Evolutionary conservation across 2,797 vertebrate species (phyloP).

Genomic region (Podargus strigoides): DNA sequence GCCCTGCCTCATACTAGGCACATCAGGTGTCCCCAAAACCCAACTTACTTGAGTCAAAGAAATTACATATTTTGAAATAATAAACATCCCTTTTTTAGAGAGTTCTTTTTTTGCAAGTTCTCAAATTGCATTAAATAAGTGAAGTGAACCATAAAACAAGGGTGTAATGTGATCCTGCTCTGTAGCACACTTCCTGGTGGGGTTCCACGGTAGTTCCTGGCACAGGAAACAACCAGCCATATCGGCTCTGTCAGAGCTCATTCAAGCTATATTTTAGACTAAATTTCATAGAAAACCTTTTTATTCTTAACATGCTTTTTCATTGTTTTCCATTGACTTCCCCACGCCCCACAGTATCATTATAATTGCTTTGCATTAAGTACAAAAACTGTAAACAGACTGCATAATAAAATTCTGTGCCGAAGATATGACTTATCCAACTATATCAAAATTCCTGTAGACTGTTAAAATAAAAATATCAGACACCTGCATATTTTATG

Average conservation of each 20-base stretch:
- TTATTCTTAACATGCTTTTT: slow-evolving; percentile 24
- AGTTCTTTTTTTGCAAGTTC: slow-evolving; percentile 69
- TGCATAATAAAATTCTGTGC: not conserved
- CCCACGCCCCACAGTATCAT: not conserved
- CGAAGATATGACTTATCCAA: not conserved
- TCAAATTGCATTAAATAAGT: slow-evolving; percentile 76
- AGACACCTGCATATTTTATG: not conserved
- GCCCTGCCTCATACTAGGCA: not conserved
- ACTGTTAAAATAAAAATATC: not conserved
- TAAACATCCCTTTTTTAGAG: slow-evolving; percentile 59
- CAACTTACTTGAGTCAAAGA: slow-evolving; percentile 47
- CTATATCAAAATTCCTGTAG: not conserved
- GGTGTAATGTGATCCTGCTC: slow-evolving; percentile 74
- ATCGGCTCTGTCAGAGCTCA: slow-evolving; percentile 62
- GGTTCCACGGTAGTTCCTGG: slow-evolving; percentile 76
- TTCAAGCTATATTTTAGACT: slow-evolving; percentile 69
- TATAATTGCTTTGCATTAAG: not conserved
- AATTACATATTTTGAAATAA: slow-evolving; percentile 52
- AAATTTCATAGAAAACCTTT: slow-evolving; percentile 55
- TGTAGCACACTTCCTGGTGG: slow-evolving; percentile 73
- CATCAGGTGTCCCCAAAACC: slow-evolving; percentile 17
- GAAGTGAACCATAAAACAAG: slow-evolving; percentile 80
- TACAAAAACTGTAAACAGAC: not conserved
- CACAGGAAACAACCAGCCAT: slow-evolving; percentile 72
- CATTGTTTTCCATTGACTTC: slow-evolving; percentile 24